Evolutionary conservation across 2,888 invertebrate species (phyloP).

Genomic region (Busseola fusca): DNA sequence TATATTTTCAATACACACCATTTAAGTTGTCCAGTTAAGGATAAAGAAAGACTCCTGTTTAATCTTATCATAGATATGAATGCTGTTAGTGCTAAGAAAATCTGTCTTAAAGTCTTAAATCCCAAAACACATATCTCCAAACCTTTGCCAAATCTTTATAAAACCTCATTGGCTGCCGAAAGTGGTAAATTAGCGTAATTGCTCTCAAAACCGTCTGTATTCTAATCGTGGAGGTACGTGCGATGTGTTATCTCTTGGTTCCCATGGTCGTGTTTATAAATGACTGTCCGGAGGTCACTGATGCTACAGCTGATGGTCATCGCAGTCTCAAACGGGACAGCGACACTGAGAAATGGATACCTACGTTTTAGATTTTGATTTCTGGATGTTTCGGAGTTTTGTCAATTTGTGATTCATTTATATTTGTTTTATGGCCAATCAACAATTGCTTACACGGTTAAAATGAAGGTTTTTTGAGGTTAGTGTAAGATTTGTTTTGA

Average conservation of each 20-base stretch:
- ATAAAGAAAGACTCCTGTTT: neutral
- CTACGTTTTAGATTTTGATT: conserved; percentile 42
- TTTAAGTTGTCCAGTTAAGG: neutral
- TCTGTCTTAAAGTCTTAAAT: neutral
- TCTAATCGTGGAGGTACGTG: conserved; percentile 82
- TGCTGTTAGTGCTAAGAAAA: neutral
- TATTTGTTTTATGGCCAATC: neutral
- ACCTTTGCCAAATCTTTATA: conserved; percentile 11
- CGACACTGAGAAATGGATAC: conserved; percentile 57
- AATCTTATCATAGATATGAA: neutral
- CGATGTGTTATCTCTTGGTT: conserved; percentile 84
- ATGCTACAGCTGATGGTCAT: conserved; percentile 84
- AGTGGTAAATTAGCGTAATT: conserved; percentile 66
- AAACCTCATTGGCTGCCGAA: conserved; percentile 38
- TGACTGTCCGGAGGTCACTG: conserved; percentile 84
- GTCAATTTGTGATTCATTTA: neutral
- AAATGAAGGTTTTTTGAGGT: neutral
- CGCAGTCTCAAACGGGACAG: conserved; percentile 70
- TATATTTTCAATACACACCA: neutral
- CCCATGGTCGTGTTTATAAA: conserved; percentile 86
- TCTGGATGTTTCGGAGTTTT: conserved; percentile 25
- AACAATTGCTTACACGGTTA: neutral
- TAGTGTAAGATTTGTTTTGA: neutral
- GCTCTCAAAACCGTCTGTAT: conserved; percentile 72
- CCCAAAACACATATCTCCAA: neutral